phyloP scores from a whole-genome alignment of 2,888 invertebrate species.

The Parnassius mnemosyne region DNA sequence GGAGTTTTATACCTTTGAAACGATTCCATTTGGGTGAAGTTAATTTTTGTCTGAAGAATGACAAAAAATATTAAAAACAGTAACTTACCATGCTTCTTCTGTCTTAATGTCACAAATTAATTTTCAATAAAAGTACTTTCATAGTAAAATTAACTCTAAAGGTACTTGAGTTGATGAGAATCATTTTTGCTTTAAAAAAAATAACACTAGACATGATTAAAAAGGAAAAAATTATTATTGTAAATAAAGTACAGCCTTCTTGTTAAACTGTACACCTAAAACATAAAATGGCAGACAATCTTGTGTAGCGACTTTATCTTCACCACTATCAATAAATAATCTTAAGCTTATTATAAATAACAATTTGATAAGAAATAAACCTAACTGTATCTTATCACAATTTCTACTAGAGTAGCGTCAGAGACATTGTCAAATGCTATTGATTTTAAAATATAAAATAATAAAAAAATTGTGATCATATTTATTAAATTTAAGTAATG shows the following conservation, averaged over 20 bases:
- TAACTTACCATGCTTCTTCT: constrained; percentile 60
- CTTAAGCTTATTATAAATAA: constrained; percentile 74
- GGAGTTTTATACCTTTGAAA: constrained; percentile 97
- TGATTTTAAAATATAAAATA: constrained; percentile 25
- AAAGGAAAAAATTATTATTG: constrained; percentile 35
- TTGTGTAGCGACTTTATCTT: constrained; percentile 61
- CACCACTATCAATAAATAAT: constrained; percentile 67
- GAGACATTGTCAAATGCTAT: constrained; percentile 36
- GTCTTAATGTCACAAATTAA: constrained; percentile 60
- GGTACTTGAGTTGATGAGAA: constrained; percentile 56
- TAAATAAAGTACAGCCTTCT: constrained; percentile 50
- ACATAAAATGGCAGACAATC: constrained; percentile 50
- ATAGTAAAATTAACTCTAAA: constrained; percentile 56
- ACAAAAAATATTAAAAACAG: constrained; percentile 34
- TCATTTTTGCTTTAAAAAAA: constrained; percentile 61
- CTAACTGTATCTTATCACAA: constrained; percentile 66
- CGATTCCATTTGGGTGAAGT: constrained; percentile 99
- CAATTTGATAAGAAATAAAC: constrained; percentile 66
- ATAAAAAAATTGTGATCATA: neutral
- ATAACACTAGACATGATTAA: constrained; percentile 60
- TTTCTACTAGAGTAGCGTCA: constrained; percentile 48
- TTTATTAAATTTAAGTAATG: neutral
- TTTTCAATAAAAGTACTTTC: constrained; percentile 49
- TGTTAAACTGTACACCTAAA: constrained; percentile 47
- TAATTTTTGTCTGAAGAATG: constrained; percentile 93